Conservation (phyloP, 2,888 invertebrate species). For the Clistopyga incitator region DNA sequence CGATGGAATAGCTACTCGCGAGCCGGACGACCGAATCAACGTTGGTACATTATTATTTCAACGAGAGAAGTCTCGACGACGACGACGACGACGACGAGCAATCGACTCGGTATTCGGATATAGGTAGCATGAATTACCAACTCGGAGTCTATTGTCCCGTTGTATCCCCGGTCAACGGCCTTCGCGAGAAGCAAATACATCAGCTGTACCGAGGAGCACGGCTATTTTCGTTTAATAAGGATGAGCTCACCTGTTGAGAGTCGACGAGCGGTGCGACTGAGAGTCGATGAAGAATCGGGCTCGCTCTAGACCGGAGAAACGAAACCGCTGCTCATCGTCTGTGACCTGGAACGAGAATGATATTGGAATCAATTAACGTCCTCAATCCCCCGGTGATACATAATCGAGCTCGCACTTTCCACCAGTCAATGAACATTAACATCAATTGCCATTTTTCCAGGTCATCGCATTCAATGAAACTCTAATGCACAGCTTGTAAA, state of each 20-base stretch:
- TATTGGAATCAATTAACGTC: slow-evolving; percentile 28
- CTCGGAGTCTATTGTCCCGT: slow-evolving; percentile 80
- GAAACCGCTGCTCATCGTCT: slow-evolving; percentile 90
- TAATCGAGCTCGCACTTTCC: background rate
- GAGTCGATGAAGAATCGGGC: slow-evolving; percentile 18
- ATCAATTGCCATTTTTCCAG: background rate
- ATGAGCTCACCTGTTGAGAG: slow-evolving; percentile 66
- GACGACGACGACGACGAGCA: slow-evolving; percentile 73
- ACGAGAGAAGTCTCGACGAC: slow-evolving; percentile 66
- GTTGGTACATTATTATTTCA: slow-evolving; percentile 80
- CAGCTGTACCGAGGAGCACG: slow-evolving; percentile 55
- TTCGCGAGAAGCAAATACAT: slow-evolving; percentile 61
- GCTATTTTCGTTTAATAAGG: slow-evolving; percentile 15
- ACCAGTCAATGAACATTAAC: slow-evolving; percentile 12
- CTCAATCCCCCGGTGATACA: background rate
- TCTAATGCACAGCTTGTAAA: background rate
- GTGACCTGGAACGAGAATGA: slow-evolving; percentile 87
- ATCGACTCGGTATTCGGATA: slow-evolving; percentile 76
- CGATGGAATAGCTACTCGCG: background rate
- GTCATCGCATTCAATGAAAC: background rate
- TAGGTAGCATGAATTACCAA: slow-evolving; percentile 76
- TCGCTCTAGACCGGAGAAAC: slow-evolving; percentile 89
- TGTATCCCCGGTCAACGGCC: slow-evolving; percentile 70
- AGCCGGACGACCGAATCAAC: slow-evolving; percentile 17
- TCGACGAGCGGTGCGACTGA: slow-evolving; percentile 44